Base-by-base conservation (phyloP, 2,797 vertebrate species). In the Parauchenoglanis ngamensis region DNA sequence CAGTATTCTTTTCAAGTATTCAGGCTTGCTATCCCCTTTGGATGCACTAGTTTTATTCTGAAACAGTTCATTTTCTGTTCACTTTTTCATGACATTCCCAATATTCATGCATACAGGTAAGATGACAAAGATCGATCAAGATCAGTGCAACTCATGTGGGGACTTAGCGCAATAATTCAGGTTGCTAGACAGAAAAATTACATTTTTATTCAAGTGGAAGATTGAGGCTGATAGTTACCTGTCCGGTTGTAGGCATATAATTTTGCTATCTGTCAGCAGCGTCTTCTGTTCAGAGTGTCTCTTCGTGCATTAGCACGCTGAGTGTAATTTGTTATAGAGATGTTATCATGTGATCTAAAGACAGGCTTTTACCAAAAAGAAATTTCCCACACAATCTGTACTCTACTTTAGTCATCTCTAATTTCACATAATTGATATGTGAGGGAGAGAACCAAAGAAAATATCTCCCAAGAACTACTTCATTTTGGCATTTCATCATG, bases 311-410 rank as follows among this genome's bases (percentile, higher is more conserved):
- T 97, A 99, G 98, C 98, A 99, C 98, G 98, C 98, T 99, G 98
- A 99, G 98, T 99, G 97, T 98, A 98, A 99, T 99, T 99, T 98
- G 99, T 99, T 99, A 97, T 98, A 99, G 96, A 99, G 99, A 99
- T 98, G 98, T 99, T 99, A 99, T 99, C 98, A 99, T 98, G 97
- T 98, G 98, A 98, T 96, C 97, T 98, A 97, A 94, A 97, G 97
- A 99, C 96, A 96, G 95, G 95, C 95, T 96, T 98, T 97, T 96
- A 95, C 95, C 94, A 98, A 98, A 97, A 98, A 97, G 96, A 89
- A 96, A 97, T 86, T 52, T 89, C 90, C 87, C 87, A 91, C 89
- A 91, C 95, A 94, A 94, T 91, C 92, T 92, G 89, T 90, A 88
- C 93, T 92, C 77, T 88, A 88, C 11, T 85, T 88, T 65, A 78